phyloP scores from a whole-genome alignment of 2,113 vertebrate species.

The Siniperca chuatsi region DNA sequence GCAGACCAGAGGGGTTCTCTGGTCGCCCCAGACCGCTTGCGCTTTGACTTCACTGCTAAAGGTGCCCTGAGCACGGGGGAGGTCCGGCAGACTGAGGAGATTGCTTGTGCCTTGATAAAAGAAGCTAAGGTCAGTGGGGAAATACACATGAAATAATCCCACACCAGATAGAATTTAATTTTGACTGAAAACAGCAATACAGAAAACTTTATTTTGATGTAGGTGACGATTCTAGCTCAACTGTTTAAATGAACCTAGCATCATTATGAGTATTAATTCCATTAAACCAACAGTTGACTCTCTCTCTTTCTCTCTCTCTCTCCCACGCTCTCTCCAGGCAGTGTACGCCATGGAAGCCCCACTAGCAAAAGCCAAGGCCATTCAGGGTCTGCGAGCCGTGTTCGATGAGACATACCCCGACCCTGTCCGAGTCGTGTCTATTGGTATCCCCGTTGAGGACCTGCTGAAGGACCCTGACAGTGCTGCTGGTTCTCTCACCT shows the following conservation, averaged over 20 bases:
- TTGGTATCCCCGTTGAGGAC: constrained; percentile 91
- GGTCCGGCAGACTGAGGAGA: constrained; percentile 90
- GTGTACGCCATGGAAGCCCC: constrained; percentile 92
- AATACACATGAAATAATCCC: neutral
- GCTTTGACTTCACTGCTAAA: constrained; percentile 98
- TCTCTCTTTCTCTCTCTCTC: no score
- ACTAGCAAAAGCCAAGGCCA: constrained; percentile 93
- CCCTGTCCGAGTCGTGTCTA: constrained; percentile 95
- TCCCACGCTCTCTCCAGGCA: constrained; percentile 73
- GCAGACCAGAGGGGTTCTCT: constrained; percentile 96
- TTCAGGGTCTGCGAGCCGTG: constrained; percentile 95
- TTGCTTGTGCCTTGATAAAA: constrained; percentile 88
- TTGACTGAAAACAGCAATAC: neutral
- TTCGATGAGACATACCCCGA: constrained; percentile 99
- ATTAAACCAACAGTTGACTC: neutral
- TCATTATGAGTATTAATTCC: neutral
- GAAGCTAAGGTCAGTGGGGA: constrained; percentile 89
- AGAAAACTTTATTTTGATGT: no score
- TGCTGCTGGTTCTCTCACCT: constrained; percentile 90
- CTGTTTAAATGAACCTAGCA: no score
- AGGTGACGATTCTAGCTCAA: no score
- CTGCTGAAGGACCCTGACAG: constrained; percentile 92
- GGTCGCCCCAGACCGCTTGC: constrained; percentile 93
- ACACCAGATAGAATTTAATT: no score
- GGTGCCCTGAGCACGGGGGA: constrained; percentile 92